Conservation (phyloP, 2,797 vertebrate species). For the Chaetodon trifasciatus region DNA sequence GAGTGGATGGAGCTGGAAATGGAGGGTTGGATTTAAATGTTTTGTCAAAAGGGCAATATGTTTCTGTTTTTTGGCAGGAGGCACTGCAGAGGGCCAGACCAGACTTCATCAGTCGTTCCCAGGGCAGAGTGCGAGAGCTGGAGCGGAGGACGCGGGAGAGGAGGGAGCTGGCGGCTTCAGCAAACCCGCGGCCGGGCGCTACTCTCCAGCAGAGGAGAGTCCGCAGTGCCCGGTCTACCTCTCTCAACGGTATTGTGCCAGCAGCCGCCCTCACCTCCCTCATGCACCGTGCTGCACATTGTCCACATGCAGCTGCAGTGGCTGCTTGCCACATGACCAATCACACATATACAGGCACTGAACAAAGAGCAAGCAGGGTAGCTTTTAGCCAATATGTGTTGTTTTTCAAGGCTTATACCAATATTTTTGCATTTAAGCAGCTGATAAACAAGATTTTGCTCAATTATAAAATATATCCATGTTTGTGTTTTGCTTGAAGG, state of each 20-base stretch:
- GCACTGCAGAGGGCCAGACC: conserved; percentile 87
- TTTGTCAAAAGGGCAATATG: conserved; percentile 38
- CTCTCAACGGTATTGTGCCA: conserved; percentile 85
- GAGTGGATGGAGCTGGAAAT: not conserved
- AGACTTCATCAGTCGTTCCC: conserved; percentile 90
- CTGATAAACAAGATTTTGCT: conserved; percentile 4
- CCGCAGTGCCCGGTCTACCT: conserved; percentile 79
- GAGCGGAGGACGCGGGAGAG: conserved; percentile 82
- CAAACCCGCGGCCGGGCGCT: conserved; percentile 23
- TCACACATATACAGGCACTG: conserved; percentile 48
- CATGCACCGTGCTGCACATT: conserved; percentile 39
- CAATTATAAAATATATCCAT: conserved; percentile 7
- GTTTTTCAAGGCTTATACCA: conserved; percentile 2
- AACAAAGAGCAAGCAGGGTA: conserved; percentile 35
- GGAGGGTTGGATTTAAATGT: conserved; percentile 15
- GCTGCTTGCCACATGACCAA: conserved; percentile 53
- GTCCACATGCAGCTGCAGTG: conserved; percentile 65
- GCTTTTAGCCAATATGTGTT: conserved; percentile 24
- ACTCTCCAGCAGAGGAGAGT: conserved; percentile 64
- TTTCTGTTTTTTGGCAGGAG: conserved; percentile 81
- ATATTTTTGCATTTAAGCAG: conserved; percentile 9
- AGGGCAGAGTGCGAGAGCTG: conserved; percentile 84
- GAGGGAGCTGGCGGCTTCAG: conserved; percentile 62
- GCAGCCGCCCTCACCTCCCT: conserved; percentile 38
- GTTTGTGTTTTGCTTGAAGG: not conserved